These are phyloP conservation scores for Parus major DNA, from an alignment of 2,113 vertebrate genomes.

Conservation along the genomic window DNA sequence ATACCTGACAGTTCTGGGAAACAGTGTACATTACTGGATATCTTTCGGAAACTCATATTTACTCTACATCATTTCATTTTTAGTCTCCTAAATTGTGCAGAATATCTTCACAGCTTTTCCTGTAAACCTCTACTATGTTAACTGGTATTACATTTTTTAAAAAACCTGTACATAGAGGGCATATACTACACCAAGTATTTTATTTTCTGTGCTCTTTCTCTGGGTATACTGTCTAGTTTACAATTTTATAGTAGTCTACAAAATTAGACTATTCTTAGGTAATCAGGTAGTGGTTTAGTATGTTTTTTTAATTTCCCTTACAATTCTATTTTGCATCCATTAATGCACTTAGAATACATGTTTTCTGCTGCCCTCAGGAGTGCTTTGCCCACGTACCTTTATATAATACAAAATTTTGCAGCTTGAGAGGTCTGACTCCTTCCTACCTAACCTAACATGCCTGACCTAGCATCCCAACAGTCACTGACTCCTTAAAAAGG, in stretches of 20 bases:
- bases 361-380: neutral
- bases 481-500: neutral
- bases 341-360: neutral
- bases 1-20: slow-evolving; percentile 11
- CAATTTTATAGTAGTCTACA: neutral
- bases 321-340: neutral
- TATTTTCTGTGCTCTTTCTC: neutral
- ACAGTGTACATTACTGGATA: neutral
- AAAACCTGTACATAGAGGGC: neutral
- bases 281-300: neutral
- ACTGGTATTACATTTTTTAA: neutral
- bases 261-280: neutral
- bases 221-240: neutral
- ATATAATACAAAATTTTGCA: neutral
- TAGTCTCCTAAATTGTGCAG: neutral
- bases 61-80: neutral
- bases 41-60: neutral
- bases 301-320: neutral
- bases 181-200: neutral
- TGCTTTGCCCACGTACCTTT: neutral
- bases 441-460: neutral
- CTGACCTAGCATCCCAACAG: neutral
- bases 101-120: neutral
- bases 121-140: neutral
- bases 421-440: neutral